phyloP scores from a whole-genome alignment of 2,113 vertebrate genomes.

The Pangasianodon hypophthalmus region DNA sequence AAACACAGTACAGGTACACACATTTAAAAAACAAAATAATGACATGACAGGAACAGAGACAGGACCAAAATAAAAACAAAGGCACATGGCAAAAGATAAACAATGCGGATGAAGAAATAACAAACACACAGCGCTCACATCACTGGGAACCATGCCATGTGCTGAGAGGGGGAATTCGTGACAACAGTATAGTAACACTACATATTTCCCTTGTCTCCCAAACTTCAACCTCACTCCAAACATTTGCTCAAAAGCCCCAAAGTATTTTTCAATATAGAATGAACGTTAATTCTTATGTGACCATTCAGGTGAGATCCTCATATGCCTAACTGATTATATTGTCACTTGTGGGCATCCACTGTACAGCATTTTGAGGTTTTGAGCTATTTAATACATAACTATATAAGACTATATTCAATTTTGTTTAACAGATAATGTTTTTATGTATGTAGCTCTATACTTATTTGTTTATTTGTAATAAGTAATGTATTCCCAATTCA shows the following conservation, averaged over 20 bases:
- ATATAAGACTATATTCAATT: background rate
- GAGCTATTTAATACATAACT: background rate
- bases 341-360: background rate
- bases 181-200: background rate
- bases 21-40: background rate
- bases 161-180: background rate
- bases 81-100: background rate
- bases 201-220: too few species aligned
- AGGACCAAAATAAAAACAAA: background rate
- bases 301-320: background rate
- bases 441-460: background rate
- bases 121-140: background rate
- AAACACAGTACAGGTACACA: background rate
- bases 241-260: background rate
- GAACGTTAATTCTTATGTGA: background rate
- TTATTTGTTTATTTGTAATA: background rate
- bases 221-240: background rate
- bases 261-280: background rate
- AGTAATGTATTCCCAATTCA: background rate
- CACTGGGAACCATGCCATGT: background rate
- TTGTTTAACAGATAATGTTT: background rate
- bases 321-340: background rate
- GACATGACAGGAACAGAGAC: background rate
- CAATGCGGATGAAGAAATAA: background rate
- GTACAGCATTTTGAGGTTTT: background rate